Evolutionary conservation across 2,113 vertebrate species (phyloP).

Genomic region (Protobothrops flavoviridis): DNA sequence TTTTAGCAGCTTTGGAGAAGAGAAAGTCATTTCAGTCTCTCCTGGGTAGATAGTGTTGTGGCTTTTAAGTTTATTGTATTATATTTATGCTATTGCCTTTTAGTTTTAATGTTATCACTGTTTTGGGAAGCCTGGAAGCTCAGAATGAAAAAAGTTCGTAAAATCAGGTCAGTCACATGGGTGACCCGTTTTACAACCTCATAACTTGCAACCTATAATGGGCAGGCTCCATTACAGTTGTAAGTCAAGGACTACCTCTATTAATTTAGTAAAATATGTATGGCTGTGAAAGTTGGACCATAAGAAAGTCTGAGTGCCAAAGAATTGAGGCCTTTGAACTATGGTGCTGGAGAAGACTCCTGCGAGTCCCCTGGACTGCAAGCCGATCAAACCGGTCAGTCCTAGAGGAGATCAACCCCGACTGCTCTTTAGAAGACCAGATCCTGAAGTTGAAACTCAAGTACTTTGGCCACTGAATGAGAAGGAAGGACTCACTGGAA

Average conservation of each 20-base stretch:
- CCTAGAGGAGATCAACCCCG: no score
- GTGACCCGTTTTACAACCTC: no score
- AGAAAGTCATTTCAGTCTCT: background rate
- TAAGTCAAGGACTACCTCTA: background rate
- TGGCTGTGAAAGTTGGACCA: no score
- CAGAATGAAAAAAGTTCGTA: background rate
- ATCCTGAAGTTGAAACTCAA: no score
- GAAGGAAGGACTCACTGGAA: no score
- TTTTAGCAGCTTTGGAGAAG: background rate
- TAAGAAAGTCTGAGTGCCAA: no score
- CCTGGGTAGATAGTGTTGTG: background rate
- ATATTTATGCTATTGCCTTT: background rate
- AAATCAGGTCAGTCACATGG: background rate
- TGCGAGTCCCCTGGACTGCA: no score
- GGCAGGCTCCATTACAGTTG: background rate
- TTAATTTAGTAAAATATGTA: background rate
- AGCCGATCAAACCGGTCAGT: no score
- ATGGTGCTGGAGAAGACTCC: no score
- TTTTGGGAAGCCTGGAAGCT: background rate
- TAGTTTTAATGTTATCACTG: background rate
- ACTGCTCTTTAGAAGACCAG: no score
- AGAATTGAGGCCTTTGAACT: no score
- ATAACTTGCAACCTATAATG: background rate
- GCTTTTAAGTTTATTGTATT: background rate
- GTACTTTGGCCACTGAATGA: no score